Evolutionary conservation across 2,113 vertebrate genomes (phyloP), one percentile per base, ranked within the genome.

Genomic region (Apodemus sylvaticus): DNA sequence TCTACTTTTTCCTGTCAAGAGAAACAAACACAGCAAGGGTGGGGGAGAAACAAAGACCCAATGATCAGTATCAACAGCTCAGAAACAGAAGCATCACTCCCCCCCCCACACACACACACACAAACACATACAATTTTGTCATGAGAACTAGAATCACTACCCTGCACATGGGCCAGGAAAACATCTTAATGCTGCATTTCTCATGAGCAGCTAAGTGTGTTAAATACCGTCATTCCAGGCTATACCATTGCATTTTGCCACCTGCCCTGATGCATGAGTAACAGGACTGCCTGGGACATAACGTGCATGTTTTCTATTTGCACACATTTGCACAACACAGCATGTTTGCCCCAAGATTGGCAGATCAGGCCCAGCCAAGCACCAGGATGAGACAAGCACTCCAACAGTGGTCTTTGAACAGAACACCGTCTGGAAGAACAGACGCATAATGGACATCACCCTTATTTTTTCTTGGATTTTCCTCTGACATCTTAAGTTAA

Each of bases 1-100:
- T 99, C 99, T 98, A 99, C 99, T 99, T 99, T 99, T 99, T 99
- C 99, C 99, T 99, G 98, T 86, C 97, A 97, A 97, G 95, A 98
- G 97, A 98, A 81, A 97, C 90, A 77, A 89, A 94, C 96, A 81
- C 17, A 68, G 58, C 83, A 76, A 17, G 60, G 95, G 8, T 1
- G 36, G 85, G 34, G 71, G 85, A 12, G 58, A 62, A 42, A 42
- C 19, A 10, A 62, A 0, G 0, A 36, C 77, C 82, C 34, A 88
- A 36, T 68, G n/a, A 85, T 95, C 95, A 97, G 88, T 89, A 91
- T 91, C 73, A 86, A 64, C 68, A 34, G 39, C 93, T 97, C 45
- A 79, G 7, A 95, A 45, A 93, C 64, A 74, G 2, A 97, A 96
- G 24, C 93, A 34, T 95, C 90, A n/a, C n/a, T n/a, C n/a, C 79